Conservation (phyloP, 2,113 vertebrate genomes). For the Origma solitaria region DNA sequence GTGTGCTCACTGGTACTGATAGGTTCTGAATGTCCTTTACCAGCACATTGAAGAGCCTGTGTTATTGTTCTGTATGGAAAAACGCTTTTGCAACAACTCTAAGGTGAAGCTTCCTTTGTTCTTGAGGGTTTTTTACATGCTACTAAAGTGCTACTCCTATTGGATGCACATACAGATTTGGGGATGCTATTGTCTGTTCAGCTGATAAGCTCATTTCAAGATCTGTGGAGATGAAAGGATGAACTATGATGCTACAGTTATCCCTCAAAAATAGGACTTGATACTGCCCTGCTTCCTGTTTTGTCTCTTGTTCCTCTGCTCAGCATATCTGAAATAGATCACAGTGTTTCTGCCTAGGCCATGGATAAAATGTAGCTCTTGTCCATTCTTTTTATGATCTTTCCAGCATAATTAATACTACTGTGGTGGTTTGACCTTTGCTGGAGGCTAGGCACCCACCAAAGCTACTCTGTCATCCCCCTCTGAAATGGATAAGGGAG, state of each 20-base stretch:
- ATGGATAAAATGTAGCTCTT: neutral
- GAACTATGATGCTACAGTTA: neutral
- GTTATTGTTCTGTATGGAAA: neutral
- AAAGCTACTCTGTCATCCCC: fast-evolving
- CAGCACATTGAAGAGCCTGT: neutral
- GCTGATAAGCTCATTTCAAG: neutral
- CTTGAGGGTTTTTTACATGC: neutral
- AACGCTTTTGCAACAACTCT: neutral
- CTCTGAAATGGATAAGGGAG: neutral
- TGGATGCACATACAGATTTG: neutral
- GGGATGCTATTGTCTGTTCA: neutral
- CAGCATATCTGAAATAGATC: neutral
- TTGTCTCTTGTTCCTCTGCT: neutral
- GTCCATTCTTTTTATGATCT: neutral
- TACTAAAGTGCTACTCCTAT: neutral
- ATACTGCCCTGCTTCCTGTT: neutral
- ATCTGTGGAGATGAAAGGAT: neutral
- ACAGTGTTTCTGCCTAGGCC: neutral
- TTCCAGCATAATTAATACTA: neutral
- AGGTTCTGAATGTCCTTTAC: neutral
- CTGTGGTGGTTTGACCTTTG: neutral
- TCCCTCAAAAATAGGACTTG: neutral
- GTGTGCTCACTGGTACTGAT: neutral
- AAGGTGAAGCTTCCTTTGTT: neutral
- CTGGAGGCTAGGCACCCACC: neutral